Conservation (phyloP, 2,888 invertebrate species). For the Ferdinandea cuprea region DNA sequence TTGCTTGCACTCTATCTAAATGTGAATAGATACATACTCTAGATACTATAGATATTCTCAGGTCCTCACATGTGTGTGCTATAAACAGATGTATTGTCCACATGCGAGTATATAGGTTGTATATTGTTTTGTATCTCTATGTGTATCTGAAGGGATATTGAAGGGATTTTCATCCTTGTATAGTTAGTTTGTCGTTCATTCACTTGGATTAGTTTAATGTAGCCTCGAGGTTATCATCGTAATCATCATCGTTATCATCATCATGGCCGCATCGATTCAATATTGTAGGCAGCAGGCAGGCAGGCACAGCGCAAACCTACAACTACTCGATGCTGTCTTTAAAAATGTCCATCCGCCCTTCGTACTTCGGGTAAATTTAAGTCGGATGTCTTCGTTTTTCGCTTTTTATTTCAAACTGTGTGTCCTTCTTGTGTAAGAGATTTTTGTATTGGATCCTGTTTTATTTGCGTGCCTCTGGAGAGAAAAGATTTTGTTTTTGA, state of each 20-base stretch:
- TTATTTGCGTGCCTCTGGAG: slow-evolving; percentile 3
- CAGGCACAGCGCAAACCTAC: not conserved
- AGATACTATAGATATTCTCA: too few species aligned
- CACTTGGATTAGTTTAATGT: slow-evolving; percentile 72
- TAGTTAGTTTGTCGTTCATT: slow-evolving; percentile 69
- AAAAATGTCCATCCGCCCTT: slow-evolving; percentile 1
- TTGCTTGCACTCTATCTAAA: slow-evolving; percentile 68
- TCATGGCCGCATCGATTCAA: slow-evolving; percentile 60
- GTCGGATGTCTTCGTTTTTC: slow-evolving; percentile 29
- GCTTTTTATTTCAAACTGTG: not conserved
- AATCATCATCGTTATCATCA: slow-evolving; percentile 58
- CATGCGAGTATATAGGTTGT: slow-evolving; percentile 44
- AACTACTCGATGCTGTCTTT: not conserved
- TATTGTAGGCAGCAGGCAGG: not conserved
- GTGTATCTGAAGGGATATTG: slow-evolving; percentile 41
- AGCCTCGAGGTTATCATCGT: slow-evolving; percentile 71
- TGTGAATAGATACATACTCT: slow-evolving; percentile 10
- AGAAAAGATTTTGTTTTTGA: slow-evolving; percentile 13
- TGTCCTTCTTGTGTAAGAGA: slow-evolving; percentile 7
- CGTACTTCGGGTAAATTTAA: slow-evolving; percentile 46
- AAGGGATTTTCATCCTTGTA: slow-evolving; percentile 67
- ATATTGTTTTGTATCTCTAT: slow-evolving; percentile 32
- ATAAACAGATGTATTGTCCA: too few species aligned
- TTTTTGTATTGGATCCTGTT: slow-evolving; percentile 19
- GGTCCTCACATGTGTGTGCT: too few species aligned